phyloP scores from a whole-genome alignment of 2,888 invertebrate species.

The Lordiphosa fenestrarum region DNA sequence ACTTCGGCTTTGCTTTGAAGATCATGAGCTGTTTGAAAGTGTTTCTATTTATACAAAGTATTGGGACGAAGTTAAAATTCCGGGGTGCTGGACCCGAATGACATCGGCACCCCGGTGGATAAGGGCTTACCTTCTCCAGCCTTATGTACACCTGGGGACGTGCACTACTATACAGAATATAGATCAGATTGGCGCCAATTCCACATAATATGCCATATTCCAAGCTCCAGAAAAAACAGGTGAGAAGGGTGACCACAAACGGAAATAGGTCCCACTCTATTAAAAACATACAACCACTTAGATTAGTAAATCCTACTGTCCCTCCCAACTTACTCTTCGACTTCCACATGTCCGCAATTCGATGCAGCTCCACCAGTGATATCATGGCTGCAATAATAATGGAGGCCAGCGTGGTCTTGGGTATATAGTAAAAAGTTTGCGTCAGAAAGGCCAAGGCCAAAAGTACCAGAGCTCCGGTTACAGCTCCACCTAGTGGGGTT shows the following conservation, averaged over 20 bases:
- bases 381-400: constrained; percentile 95
- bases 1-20: too few species aligned
- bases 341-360: constrained; percentile 87
- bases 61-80: too few species aligned
- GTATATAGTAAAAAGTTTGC: constrained; percentile 91
- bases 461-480: constrained; percentile 89
- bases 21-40: too few species aligned
- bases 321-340: constrained; percentile 84
- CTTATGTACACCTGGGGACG: constrained; percentile 87
- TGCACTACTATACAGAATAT: constrained; percentile 91
- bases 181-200: constrained; percentile 88
- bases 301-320: accelerated
- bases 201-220: constrained; percentile 94
- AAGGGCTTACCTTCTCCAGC: constrained; percentile 60
- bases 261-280: constrained; percentile 92
- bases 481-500: constrained; percentile 90
- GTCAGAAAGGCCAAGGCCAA: constrained; percentile 90
- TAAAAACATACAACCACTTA: background rate
- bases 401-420: constrained; percentile 91
- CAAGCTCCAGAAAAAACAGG: constrained; percentile 89
- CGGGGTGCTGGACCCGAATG: too few species aligned
- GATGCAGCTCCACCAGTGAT: constrained; percentile 88
- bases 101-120: too few species aligned
- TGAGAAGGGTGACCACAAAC: constrained; percentile 90
- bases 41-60: too few species aligned